Percentiles rank a stretch among this genome's conserved stretches.
Evolutionary conservation across 2,113 vertebrate species (phyloP).

Genomic region (Mesembrinibis cayennensis): DNA sequence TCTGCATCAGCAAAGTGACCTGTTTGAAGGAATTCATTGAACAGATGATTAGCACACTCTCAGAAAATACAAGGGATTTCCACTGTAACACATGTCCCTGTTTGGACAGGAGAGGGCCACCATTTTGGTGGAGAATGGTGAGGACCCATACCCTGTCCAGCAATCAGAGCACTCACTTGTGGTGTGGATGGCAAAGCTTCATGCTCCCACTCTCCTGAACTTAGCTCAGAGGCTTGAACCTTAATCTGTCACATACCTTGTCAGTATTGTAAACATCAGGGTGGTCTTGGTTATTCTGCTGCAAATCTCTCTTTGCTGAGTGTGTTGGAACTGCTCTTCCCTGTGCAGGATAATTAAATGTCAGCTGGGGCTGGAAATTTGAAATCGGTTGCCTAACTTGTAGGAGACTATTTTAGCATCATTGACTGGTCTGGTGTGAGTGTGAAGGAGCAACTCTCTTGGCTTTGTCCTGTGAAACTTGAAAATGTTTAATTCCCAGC

Average conservation of each 20-base stretch:
- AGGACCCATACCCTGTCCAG: background rate
- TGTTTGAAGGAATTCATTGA: background rate
- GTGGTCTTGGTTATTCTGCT: background rate
- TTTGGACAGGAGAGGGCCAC: background rate
- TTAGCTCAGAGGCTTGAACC: background rate
- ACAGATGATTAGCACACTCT: background rate
- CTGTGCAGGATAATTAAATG: background rate
- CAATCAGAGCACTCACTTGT: background rate
- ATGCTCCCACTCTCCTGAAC: background rate
- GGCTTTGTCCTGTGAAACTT: background rate
- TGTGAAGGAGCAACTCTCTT: background rate
- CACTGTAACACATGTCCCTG: background rate
- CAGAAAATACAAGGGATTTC: background rate
- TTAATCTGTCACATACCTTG: background rate
- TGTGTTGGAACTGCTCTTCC: background rate
- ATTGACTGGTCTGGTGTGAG: background rate
- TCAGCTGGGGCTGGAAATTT: background rate
- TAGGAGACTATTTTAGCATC: background rate
- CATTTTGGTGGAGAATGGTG: background rate
- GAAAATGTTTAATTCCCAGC: background rate
- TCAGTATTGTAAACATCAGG: background rate
- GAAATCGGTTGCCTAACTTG: background rate
- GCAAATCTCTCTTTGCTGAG: background rate
- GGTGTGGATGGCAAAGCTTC: background rate
- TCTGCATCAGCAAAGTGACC: background rate